Evolutionary conservation across 2,888 invertebrate species (phyloP), one percentile per base, ranked within the genome.

Genomic region (Tetanocera ferruginea): DNA sequence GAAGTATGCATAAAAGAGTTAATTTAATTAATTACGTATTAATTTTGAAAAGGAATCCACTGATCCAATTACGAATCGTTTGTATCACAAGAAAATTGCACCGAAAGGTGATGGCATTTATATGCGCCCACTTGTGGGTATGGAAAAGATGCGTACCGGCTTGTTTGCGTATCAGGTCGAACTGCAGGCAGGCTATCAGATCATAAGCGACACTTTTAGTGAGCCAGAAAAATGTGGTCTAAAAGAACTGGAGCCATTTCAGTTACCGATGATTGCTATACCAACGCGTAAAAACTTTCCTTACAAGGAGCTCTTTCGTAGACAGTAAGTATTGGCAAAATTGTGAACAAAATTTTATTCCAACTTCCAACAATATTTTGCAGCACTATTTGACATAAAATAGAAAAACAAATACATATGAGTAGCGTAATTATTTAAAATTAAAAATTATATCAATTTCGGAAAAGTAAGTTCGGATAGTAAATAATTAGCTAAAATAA

Each of bases 221-320:
- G 93, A 93, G 87, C 90, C 90, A 3, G 93, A 93, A 86, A 93
- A 93, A 86, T 93, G 93, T 83, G 92, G 92, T 1, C 88, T 93
- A 25, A 91, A 91, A 85, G 91, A 92, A 83, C 89, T 93, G 82
- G 91, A 92, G 80, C 91, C 92, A 1, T 93, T 92, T 88, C 91
- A 91, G 80, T 84, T 93, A 83, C 93, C 93, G 67, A 90, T 91
- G 87, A 90, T 92, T 79, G 90, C 91, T 11, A 88, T 93, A 80
- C 92, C 93, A 9, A 89, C 92, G 8, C 87, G 89, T 34, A 91
- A 91, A 81, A 90, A 91, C 84, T 92, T 92, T 64, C 92, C 92
- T 2, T 92, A 92, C 84, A 89, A 91, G 77, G 93, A 93, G 70
- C 90, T 94, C 17, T 89, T 92, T 66, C 85, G 89, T 25, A 81